A percentile compares a stretch with the other conserved stretches of the same genome.
phyloP scores from a whole-genome alignment of 2,888 invertebrate genomes.

The Arenicola marina region DNA sequence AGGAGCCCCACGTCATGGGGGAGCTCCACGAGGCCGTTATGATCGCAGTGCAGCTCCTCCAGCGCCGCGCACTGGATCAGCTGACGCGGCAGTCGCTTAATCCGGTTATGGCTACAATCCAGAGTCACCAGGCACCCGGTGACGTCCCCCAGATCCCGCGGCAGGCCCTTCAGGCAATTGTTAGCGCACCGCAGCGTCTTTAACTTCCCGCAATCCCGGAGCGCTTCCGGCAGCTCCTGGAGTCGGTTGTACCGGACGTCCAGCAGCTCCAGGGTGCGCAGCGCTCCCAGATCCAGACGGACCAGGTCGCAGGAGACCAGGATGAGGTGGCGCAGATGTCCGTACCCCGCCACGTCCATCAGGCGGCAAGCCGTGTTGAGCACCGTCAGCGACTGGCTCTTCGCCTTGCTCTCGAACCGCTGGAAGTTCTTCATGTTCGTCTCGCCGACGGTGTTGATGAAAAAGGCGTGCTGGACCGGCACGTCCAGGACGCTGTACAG shows the following conservation, averaged over 20 bases:
- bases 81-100: conserved; percentile 19
- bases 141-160: conserved; percentile 17
- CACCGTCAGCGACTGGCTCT: conserved; percentile 24
- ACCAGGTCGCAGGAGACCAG: conserved; percentile 25
- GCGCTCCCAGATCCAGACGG: conserved; percentile 17
- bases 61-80: conserved; percentile 19
- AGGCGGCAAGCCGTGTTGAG: conserved; percentile 22
- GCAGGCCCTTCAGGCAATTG: conserved; percentile 26
- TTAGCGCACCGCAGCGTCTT: conserved; percentile 24
- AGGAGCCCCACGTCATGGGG: conserved; percentile 31
- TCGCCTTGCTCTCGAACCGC: conserved; percentile 18
- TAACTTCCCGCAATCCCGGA: conserved; percentile 19
- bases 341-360: conserved; percentile 23
- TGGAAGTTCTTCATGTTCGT: conserved; percentile 34
- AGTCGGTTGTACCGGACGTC: conserved; percentile 31
- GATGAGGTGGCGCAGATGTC: conserved; percentile 21
- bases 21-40: conserved; percentile 28
- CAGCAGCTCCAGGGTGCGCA: conserved; percentile 22
- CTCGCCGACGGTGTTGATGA: conserved; percentile 20
- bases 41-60: conserved; percentile 14
- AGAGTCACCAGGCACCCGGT: conserved; percentile 13
- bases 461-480: conserved; percentile 23
- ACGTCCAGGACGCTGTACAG: conserved; percentile 31
- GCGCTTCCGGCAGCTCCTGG: conserved; percentile 16
- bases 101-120: conserved; percentile 21